Evolutionary conservation across 2,797 vertebrate genomes (phyloP).

Genomic region (Esox masquinongy): DNA sequence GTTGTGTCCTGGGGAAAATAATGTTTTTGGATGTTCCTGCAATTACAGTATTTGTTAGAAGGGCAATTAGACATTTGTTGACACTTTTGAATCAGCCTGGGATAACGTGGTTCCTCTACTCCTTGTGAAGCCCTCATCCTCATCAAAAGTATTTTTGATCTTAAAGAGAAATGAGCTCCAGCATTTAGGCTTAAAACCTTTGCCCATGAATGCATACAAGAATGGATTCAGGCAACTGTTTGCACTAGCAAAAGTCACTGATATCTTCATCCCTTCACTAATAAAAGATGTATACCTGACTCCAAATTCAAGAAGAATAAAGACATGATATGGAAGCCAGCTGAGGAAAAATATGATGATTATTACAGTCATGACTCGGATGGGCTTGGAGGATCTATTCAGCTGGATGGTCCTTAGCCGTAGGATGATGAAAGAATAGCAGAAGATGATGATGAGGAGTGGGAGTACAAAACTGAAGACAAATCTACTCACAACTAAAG

Average conservation of each 20-base stretch:
- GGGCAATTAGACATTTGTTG: slow-evolving; percentile 4
- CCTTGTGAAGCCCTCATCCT: slow-evolving; percentile 67
- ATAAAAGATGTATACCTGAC: not conserved
- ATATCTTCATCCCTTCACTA: not conserved
- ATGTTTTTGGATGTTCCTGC: not conserved
- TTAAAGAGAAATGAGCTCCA: slow-evolving; percentile 83
- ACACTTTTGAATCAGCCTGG: not conserved
- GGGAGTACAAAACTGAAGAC: slow-evolving; percentile 82
- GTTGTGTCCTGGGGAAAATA: too few relatives aligned
- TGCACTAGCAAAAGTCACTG: slow-evolving; percentile 35
- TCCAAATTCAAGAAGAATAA: slow-evolving; percentile 54
- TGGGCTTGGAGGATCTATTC: slow-evolving; percentile 72
- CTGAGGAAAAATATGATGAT: slow-evolving; percentile 81
- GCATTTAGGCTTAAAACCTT: slow-evolving; percentile 86
- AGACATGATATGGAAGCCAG: slow-evolving; percentile 72
- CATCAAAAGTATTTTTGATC: slow-evolving; percentile 86
- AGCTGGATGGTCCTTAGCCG: slow-evolving; percentile 78
- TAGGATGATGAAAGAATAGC: slow-evolving; percentile 83
- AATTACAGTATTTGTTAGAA: not conserved
- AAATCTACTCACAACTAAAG: slow-evolving; percentile 75
- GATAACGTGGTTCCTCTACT: not conserved
- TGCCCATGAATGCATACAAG: slow-evolving; percentile 91
- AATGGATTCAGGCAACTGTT: slow-evolving; percentile 96
- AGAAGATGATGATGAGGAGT: slow-evolving; percentile 80
- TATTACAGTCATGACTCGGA: slow-evolving; percentile 80